phyloP scores from a whole-genome alignment of 2,113 vertebrate species.

The Pelvicachromis taeniatus region DNA sequence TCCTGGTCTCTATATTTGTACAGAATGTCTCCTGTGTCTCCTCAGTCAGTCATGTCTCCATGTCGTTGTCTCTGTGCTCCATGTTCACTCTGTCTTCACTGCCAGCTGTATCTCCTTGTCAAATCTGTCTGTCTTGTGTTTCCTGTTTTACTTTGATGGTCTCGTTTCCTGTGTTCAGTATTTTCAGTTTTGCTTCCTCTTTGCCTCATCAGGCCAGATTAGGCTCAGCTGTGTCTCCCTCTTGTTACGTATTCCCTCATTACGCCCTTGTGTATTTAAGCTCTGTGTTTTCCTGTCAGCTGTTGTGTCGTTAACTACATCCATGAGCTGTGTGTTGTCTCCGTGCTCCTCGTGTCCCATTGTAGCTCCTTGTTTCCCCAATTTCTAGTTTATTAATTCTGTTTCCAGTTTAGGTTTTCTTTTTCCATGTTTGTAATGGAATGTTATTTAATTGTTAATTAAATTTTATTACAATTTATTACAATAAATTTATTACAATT shows the following conservation, averaged over 20 bases:
- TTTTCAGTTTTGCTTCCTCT: not conserved
- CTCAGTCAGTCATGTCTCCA: not conserved
- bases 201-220: not conserved
- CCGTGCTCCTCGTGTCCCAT: not conserved
- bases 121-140: not conserved
- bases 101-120: not conserved
- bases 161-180: not conserved
- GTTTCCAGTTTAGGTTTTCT: not conserved
- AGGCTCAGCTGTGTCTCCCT: not conserved
- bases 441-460: too few species aligned
- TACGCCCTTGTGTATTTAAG: too few species aligned
- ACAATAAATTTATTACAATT: too few species aligned
- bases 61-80: not conserved
- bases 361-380: accelerated
- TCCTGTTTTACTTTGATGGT: not conserved
- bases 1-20: not conserved
- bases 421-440: not conserved
- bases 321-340: not conserved
- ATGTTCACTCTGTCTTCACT: too few species aligned
- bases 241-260: not conserved
- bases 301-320: accelerated
- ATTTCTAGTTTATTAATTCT: not conserved
- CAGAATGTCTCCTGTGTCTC: not conserved
- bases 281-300: not conserved
- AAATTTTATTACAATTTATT: too few species aligned